phyloP scores from a whole-genome alignment of 1,140 invertebrate genomes.

The Ostrea denselamellosa region DNA sequence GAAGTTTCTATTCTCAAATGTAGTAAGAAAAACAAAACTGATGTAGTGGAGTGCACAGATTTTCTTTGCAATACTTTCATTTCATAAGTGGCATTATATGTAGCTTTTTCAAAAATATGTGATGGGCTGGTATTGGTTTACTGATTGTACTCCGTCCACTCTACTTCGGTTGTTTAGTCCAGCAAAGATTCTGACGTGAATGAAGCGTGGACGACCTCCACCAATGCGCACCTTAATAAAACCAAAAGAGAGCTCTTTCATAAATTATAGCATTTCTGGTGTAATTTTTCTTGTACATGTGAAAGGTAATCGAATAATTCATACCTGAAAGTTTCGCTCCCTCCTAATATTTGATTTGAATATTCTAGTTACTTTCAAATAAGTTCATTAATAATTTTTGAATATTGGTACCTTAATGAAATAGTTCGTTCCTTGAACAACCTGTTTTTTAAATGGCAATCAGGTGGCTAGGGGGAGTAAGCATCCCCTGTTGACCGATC shows the following conservation, averaged over 20 bases:
- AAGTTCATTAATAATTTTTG: not conserved
- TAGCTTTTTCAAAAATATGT: not conserved
- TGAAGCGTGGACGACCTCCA: not conserved
- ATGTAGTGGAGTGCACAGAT: no score
- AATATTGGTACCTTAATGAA: not conserved
- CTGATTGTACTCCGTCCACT: not conserved
- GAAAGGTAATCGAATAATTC: not conserved
- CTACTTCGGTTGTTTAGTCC: not conserved
- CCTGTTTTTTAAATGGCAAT: not conserved
- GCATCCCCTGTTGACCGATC: no score
- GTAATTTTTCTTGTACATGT: no score
- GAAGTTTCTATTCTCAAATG: no score
- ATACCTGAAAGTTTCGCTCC: not conserved
- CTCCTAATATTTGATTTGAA: not conserved
- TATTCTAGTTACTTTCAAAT: no score
- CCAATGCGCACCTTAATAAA: not conserved
- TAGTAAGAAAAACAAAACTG: no score
- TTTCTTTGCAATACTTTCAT: no score
- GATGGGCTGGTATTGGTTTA: not conserved
- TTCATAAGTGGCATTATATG: no score
- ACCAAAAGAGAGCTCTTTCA: not conserved
- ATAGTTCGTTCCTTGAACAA: not conserved
- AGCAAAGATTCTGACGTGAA: not conserved
- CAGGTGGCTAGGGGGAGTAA: no score
- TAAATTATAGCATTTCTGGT: not conserved